Percentiles rank a stretch among this genome's conserved stretches.
Evolutionary conservation across 2,113 vertebrate species (phyloP).

Genomic region (human (Homo sapiens)): DNA sequence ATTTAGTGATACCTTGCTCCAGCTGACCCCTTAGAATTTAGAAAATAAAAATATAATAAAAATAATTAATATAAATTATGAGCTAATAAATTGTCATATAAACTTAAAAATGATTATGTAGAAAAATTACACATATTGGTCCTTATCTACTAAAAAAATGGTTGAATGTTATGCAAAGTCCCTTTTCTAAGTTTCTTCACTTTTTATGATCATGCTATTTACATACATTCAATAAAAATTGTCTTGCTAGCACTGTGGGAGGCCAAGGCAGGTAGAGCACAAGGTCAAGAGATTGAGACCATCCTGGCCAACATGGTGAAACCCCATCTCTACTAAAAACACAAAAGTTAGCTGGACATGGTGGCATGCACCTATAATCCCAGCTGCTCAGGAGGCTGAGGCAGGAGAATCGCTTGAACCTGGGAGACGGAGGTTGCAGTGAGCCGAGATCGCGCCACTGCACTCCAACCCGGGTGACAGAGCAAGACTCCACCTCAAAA

Average conservation of each 20-base stretch:
- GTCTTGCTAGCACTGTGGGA: not conserved
- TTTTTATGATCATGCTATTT: not conserved
- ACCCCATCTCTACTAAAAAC: too few relatives aligned
- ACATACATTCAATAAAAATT: not conserved
- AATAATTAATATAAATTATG: not conserved
- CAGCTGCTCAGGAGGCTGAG: too few relatives aligned
- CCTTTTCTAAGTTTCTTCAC: not conserved
- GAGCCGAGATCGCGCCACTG: too few relatives aligned
- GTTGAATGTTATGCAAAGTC: not conserved
- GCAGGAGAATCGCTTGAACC: too few relatives aligned
- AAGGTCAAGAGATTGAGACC: too few relatives aligned
- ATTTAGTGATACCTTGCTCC: not conserved
- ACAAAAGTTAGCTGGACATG: too few relatives aligned
- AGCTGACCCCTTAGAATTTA: not conserved
- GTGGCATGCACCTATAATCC: too few relatives aligned
- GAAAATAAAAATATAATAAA: not conserved
- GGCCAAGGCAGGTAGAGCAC: fast-evolving
- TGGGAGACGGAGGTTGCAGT: too few relatives aligned
- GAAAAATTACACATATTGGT: not conserved
- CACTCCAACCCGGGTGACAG: too few relatives aligned
- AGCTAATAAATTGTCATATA: not conserved
- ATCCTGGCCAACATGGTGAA: too few relatives aligned
- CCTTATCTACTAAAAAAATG: not conserved
- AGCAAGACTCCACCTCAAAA: too few relatives aligned
- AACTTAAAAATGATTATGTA: not conserved